A percentile compares a stretch with the other conserved stretches of the same genome.
These are phyloP conservation scores for Notolepis coatsorum DNA, from an alignment of 2,797 vertebrate species.

Conservation along the genomic window DNA sequence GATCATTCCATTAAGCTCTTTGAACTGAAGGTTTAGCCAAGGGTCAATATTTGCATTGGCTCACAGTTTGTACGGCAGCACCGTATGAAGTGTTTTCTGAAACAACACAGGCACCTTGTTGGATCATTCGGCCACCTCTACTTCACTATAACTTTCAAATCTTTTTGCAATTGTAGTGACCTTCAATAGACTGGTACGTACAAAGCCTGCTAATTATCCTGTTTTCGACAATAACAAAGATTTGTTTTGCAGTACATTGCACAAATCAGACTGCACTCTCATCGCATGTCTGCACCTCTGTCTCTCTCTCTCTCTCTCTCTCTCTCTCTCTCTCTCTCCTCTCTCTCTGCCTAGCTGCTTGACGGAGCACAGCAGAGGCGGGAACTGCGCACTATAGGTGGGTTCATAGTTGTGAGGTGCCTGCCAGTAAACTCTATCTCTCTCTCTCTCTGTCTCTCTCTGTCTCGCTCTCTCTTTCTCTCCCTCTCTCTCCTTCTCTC, in stretches of 20 bases:
- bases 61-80: conserved; percentile 5
- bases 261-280: no score
- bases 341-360: no score
- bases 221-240: neutral
- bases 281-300: no score
- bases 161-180: neutral
- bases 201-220: neutral
- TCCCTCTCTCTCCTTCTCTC: no score
- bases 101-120: conserved; percentile 6
- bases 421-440: no score
- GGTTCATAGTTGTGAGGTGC: no score
- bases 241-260: neutral
- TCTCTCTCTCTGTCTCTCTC: no score
- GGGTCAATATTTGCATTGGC: conserved; percentile 64
- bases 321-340: no score
- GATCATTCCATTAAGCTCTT: conserved; percentile 58
- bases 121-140: neutral
- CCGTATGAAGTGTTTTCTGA: conserved; percentile 9
- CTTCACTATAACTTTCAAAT: conserved; percentile 11
- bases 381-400: no score
- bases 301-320: no score
- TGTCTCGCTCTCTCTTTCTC: no score
- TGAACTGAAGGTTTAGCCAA: conserved; percentile 55
- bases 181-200: neutral
- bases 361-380: no score